Conservation (phyloP, 2,888 invertebrate species). For the Zaprionus lineosus region DNA sequence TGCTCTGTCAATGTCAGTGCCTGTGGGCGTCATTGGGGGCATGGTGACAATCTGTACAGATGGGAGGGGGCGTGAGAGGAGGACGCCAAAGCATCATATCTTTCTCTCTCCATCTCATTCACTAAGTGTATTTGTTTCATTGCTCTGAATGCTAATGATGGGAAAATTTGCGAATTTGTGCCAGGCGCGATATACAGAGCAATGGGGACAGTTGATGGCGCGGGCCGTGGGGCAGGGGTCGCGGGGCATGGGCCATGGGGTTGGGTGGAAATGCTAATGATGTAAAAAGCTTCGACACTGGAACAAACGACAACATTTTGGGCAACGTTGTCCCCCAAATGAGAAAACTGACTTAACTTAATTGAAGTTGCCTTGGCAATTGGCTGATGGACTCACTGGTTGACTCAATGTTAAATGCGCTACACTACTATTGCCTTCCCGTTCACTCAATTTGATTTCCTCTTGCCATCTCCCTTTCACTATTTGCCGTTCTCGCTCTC, state of each 20-base stretch:
- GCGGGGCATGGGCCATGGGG: slow-evolving; percentile 16
- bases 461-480: slow-evolving; percentile 6
- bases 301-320: slow-evolving; percentile 75
- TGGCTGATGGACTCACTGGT: slow-evolving; percentile 27
- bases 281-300: slow-evolving; percentile 72
- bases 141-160: slow-evolving; percentile 78
- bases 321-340: slow-evolving; percentile 59
- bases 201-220: too few relatives aligned
- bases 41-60: too few relatives aligned
- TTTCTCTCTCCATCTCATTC: slow-evolving; percentile 41
- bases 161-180: slow-evolving; percentile 77
- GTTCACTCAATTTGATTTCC: too few relatives aligned
- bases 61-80: slow-evolving; percentile 21
- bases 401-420: neutral
- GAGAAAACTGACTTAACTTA: slow-evolving; percentile 79
- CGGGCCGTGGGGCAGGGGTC: neutral
- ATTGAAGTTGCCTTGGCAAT: slow-evolving; percentile 66
- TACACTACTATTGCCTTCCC: too few relatives aligned
- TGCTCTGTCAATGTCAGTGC: slow-evolving; percentile 23
- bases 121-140: slow-evolving; percentile 77
- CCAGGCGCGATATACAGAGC: slow-evolving; percentile 44
- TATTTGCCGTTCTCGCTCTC: neutral
- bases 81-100: too few relatives aligned
- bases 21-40: slow-evolving; percentile 12
- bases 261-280: slow-evolving; percentile 70